These are phyloP conservation scores for Nothoprocta perdicaria DNA, from an alignment of 2,113 vertebrate species.

Conservation along the genomic window DNA sequence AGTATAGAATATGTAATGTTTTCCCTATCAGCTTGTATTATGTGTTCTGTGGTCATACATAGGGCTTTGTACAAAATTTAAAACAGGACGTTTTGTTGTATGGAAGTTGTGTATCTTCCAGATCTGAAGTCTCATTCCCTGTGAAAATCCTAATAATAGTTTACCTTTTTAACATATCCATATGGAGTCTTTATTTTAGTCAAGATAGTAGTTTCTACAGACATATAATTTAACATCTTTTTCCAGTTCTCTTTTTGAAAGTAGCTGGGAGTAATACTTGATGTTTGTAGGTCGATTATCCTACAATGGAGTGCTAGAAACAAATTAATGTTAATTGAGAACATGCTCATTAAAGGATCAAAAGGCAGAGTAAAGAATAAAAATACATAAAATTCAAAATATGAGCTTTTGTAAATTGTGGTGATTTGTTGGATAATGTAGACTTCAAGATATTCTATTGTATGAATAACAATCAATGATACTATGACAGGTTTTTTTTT, in stretches of 20 bases:
- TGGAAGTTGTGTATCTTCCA: background rate
- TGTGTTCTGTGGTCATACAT: background rate
- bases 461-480: background rate
- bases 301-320: background rate
- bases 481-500: constrained; percentile 5
- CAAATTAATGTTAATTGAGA: background rate
- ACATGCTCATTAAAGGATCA: background rate
- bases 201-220: background rate
- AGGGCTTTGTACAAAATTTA: background rate
- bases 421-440: background rate
- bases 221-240: background rate
- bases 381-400: background rate
- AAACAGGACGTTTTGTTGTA: background rate
- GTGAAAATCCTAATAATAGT: background rate
- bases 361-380: background rate
- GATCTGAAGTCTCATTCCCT: background rate
- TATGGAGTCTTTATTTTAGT: background rate
- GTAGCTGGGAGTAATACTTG: background rate
- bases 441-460: background rate
- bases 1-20: background rate
- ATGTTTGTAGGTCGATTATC: background rate
- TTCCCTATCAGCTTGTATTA: background rate
- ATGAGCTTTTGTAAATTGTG: background rate
- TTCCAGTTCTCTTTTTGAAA: background rate
- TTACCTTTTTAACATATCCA: background rate